Base-by-base conservation (phyloP, 2,888 invertebrate genomes). In the Cerceris rybyensis region DNA sequence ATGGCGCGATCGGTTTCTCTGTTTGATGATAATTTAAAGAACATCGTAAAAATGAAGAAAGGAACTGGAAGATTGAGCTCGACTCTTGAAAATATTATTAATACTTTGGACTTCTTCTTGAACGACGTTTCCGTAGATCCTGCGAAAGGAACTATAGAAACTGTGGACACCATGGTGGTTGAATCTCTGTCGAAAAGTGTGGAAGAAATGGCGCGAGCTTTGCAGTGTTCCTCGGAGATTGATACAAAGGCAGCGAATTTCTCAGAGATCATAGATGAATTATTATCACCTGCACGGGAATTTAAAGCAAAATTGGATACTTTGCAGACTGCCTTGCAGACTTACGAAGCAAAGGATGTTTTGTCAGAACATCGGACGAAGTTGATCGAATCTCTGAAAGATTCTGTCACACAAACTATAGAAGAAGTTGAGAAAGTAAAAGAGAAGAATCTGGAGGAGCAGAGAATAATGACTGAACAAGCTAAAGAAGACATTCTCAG, bases 101-200 rank as follows among this genome's bases (percentile, higher is more conserved):
- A 81, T 54, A 85, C 76, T 1, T 46, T 90, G 0, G 66, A 82
- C 49, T 70, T 74, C 50, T 89, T 87, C 57, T 58, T 89, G 28
- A 78, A 84, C 4, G 87, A 86, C 50, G 75, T 90, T 4, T 70
- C 78, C 0, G 63, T 89, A n/a, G 85, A 89, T 77, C 86, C 88
- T 41, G 69, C 86, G 2, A 88, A 75, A 61, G 88, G 90, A 46
- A 82, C 86, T 77, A 84, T 85, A 41, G 89, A 89, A 70, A 91
- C 90, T 46, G 89, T 91, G 8, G 92, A 92, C 77, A 90, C 90
- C 6, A 89, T 92, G 13, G 85, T 92, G 0, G 86, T 92, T 2
- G 92, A 92, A 67, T 89, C 91, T 6, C 75, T 92, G 4, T 86
- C 89, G 0, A 84, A 88, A 61, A 90, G 91, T 0, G 58, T 92